Conservation (phyloP, 2,888 invertebrate species). For the Thera britannica region DNA sequence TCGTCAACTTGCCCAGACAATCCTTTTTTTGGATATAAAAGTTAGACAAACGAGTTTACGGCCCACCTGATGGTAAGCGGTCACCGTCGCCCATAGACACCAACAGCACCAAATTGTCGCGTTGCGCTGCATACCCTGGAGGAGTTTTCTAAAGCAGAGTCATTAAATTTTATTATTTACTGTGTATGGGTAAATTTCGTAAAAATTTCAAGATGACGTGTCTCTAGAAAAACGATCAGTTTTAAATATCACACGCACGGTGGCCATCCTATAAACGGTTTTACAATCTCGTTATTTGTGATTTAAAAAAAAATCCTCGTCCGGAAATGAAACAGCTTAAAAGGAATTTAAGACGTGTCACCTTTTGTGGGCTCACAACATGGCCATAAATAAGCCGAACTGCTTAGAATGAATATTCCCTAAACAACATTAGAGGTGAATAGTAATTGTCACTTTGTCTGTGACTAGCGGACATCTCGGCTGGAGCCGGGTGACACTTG, state of each 20-base stretch:
- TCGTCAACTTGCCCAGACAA: not conserved
- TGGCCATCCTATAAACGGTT: slow-evolving; percentile 3
- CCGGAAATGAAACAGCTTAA: slow-evolving; percentile 79
- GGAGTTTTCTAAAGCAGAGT: too few species aligned
- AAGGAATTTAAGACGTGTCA: slow-evolving; percentile 62
- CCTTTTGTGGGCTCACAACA: slow-evolving; percentile 71
- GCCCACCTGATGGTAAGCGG: too few species aligned
- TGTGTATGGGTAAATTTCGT: too few species aligned
- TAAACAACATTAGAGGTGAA: slow-evolving; percentile 81
- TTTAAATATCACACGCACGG: not conserved
- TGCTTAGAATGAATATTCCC: slow-evolving; percentile 74
- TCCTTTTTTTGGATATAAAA: too few species aligned
- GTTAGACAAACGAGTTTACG: too few species aligned
- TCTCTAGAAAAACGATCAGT: not conserved
- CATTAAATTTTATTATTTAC: too few species aligned
- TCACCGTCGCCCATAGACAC: too few species aligned
- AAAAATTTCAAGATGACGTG: not conserved
- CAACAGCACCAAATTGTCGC: too few species aligned
- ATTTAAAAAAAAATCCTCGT: slow-evolving; percentile 37
- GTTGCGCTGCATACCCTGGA: too few species aligned
- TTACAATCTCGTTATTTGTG: slow-evolving; percentile 29
- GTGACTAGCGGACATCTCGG: slow-evolving; percentile 61
- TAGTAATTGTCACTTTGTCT: slow-evolving; percentile 81
- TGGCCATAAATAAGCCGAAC: slow-evolving; percentile 75
- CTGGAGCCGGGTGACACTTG: slow-evolving; percentile 57